Base-by-base conservation (phyloP, 1,140 invertebrate species). In the Camponotus floridanus region DNA sequence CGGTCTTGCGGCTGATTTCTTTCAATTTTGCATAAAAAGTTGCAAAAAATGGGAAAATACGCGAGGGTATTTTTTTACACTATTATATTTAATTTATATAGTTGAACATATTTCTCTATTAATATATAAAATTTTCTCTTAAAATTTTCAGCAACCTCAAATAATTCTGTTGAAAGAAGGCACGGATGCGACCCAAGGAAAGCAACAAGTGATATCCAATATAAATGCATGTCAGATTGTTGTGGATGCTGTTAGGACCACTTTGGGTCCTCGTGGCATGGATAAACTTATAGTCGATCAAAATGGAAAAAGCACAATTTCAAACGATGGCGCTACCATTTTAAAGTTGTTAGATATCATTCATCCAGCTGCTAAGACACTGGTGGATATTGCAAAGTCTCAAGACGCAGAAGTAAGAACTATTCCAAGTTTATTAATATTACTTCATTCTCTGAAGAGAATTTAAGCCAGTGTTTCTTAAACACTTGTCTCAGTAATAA, bases 271-370 rank as follows among this genome's bases (percentile, higher is more conserved):
- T 64, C 96, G 99, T 48, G 99, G 99, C 51, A 99, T 99, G 99
- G 99, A 99, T 94, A 99, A 99, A 95, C 96, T 99, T 33, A 99
- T 99, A 92, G 98, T 99, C 2, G 97, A 99, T 94, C 95, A 96
- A 79, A 96, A 96, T 89, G 97, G 98, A 3, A 98, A 98, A 94
- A 97, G 98, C 0, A 99, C 99, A 0, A 99, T 99, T 91, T 99
- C 99, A 1, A 99, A 99, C 94, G 99, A 99, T 96, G 99, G 99
- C 33, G 99, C 99, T 8, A 99, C 99, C 18, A 99, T 99, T 87
- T 97, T 99, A 96, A 99, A 99, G 95, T 96, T 99, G 39, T 95
- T 99, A 59, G 99, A 99, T 94, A 98, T 99, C 92, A 97, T 99
- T 76, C 99, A 99, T 95, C 99, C 99, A 3, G 99, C 99, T 39